A percentile compares a stretch with the other conserved stretches of the same genome.
These are phyloP conservation scores for Andrena trimmerana DNA, from an alignment of 2,888 invertebrate genomes.

Conservation along the genomic window DNA sequence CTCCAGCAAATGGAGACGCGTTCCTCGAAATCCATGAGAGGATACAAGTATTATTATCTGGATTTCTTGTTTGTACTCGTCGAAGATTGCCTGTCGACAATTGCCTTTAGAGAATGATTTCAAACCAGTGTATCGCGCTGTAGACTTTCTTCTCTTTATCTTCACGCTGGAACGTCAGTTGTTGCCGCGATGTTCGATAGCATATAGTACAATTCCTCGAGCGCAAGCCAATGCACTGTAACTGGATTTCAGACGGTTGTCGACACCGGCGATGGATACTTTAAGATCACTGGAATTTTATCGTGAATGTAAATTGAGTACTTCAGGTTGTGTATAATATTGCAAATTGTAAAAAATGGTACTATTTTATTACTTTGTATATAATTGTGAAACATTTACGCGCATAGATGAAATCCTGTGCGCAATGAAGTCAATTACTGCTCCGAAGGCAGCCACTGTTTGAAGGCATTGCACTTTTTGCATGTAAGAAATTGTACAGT, in stretches of 20 bases:
- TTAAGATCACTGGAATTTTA: constrained; percentile 5
- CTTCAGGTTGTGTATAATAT: constrained; percentile 54
- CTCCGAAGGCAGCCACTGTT: constrained; percentile 30
- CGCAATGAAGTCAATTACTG: constrained; percentile 51
- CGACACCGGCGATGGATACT: constrained; percentile 6
- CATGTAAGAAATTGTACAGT: constrained; percentile 66
- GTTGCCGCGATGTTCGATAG: constrained; percentile 8
- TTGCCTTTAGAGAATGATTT: constrained; percentile 27
- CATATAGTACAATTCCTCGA: constrained; percentile 8
- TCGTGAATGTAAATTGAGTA: constrained; percentile 34
- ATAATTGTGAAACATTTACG: constrained; percentile 39
- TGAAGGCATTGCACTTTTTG: constrained; percentile 55
- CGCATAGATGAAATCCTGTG: constrained; percentile 19
- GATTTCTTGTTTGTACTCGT: constrained; percentile 17
- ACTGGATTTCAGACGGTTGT: neutral
- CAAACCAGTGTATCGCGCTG: constrained; percentile 9
- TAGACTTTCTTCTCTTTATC: constrained; percentile 17
- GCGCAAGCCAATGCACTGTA: neutral
- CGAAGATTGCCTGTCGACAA: constrained; percentile 4
- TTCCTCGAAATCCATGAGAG: constrained; percentile 19
- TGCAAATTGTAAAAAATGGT: constrained; percentile 60
- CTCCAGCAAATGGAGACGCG: too few relatives aligned
- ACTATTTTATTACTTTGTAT: constrained; percentile 66
- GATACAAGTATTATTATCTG: constrained; percentile 26
- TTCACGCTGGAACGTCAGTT: constrained; percentile 20